Evolutionary conservation across 2,113 vertebrate species (phyloP).

Genomic region (Symphodus melops): DNA sequence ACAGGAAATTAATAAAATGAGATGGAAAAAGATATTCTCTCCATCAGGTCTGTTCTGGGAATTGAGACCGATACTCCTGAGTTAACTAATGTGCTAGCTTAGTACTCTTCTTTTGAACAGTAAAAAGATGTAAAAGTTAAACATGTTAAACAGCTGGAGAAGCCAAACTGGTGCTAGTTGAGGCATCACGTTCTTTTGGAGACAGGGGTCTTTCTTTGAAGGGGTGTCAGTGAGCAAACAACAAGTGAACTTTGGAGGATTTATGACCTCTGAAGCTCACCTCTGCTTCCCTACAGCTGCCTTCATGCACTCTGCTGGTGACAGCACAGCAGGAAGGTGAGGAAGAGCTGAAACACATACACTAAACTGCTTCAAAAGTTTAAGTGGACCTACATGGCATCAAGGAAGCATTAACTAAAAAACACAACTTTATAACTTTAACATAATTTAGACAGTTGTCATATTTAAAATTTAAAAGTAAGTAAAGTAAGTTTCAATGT

Average conservation of each 20-base stretch:
- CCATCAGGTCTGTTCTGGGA: conserved; percentile 13
- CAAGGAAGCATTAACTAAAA: not conserved
- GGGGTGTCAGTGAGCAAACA: conserved; percentile 56
- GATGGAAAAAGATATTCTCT: conserved; percentile 23
- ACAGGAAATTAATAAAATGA: conserved; percentile 25
- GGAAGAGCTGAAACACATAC: conserved; percentile 18
- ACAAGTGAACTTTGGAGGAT: conserved; percentile 34
- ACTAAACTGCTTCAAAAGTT: conserved; percentile 8
- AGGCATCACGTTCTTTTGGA: conserved; percentile 63
- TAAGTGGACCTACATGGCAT: conserved; percentile 4
- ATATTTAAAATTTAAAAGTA: too few relatives aligned
- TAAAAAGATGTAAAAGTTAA: conserved; percentile 17
- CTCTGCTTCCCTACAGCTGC: conserved; percentile 42
- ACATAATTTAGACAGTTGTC: not conserved
- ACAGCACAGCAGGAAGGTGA: conserved; percentile 4
- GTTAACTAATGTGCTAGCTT: conserved; percentile 7
- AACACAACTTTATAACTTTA: not conserved
- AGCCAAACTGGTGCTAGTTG: conserved; percentile 46
- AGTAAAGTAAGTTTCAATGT: too few relatives aligned
- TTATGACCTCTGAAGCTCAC: conserved; percentile 41
- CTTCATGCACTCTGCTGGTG: conserved; percentile 29
- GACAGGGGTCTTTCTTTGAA: conserved; percentile 58
- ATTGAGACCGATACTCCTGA: conserved; percentile 3
- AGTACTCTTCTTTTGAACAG: conserved; percentile 35
- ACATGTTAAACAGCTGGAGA: conserved; percentile 63